Conservation (phyloP, 1,140 invertebrate genomes). For the Zaprionus gabonicus region DNA sequence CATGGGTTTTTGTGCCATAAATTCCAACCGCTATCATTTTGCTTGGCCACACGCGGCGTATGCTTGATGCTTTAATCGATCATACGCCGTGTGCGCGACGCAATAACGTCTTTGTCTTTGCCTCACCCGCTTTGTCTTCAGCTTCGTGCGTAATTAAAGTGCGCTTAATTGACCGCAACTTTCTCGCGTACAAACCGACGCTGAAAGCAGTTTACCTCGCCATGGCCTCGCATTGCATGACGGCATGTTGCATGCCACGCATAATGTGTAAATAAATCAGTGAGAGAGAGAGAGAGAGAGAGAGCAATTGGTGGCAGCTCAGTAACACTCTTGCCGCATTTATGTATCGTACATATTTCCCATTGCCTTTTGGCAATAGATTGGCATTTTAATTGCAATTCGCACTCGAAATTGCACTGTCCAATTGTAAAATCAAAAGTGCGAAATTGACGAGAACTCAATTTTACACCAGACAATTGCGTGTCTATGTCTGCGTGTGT, state of each 20-base stretch:
- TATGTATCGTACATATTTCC: conserved; percentile 40
- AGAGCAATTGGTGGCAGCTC: not conserved
- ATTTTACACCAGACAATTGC: not conserved
- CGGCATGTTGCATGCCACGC: conserved; percentile 8
- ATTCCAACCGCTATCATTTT: conserved; percentile 8
- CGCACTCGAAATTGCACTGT: conserved; percentile 27
- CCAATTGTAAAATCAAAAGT: conserved; percentile 3
- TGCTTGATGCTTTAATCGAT: conserved; percentile 26
- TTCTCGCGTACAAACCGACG: conserved; percentile 3
- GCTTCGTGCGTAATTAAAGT: conserved; percentile 26
- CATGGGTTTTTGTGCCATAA: not conserved
- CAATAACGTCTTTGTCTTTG: not conserved
- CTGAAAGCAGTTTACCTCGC: not conserved
- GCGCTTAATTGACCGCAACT: conserved; percentile 39
- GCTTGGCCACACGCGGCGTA: conserved; percentile 21
- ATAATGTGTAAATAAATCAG: conserved; percentile 43
- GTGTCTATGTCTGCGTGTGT: not conserved
- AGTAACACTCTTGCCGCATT: conserved; percentile 34
- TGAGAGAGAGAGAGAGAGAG: not conserved
- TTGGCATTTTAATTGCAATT: conserved; percentile 70
- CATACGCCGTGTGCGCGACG: conserved; percentile 15
- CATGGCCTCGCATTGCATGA: not conserved
- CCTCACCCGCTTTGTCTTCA: not conserved
- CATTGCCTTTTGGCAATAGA: conserved; percentile 44
- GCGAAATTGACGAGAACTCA: not conserved